Percentiles rank a stretch among this genome's conserved stretches.
These are phyloP conservation scores for Mionectes olivaceus DNA, from an alignment of 2,797 vertebrate species.

Conservation along the genomic window DNA sequence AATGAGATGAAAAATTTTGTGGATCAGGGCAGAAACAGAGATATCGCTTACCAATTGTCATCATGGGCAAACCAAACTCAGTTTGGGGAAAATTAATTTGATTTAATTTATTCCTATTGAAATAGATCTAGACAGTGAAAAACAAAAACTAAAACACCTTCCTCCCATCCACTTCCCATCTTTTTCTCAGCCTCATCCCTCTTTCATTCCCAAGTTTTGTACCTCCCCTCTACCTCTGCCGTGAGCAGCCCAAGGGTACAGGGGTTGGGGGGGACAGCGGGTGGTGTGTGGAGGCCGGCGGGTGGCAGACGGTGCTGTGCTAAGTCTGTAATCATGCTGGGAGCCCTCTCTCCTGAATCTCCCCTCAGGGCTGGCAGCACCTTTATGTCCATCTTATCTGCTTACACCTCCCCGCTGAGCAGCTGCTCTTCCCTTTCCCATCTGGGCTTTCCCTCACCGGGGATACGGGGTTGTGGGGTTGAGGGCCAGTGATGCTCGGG, in stretches of 20 bases:
- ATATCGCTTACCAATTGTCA: neutral
- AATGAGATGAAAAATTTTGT: neutral
- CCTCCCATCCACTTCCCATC: neutral
- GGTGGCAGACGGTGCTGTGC: too few relatives aligned
- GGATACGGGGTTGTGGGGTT: neutral
- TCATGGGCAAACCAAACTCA: neutral
- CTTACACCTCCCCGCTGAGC: too few relatives aligned
- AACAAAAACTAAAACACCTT: neutral
- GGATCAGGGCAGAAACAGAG: neutral
- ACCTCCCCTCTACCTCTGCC: neutral
- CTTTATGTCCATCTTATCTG: accelerated
- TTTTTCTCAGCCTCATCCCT: neutral
- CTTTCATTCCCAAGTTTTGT: neutral
- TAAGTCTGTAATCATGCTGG: neutral
- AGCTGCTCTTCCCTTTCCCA: neutral
- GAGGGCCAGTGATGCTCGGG: too few relatives aligned
- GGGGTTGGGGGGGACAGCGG: neutral
- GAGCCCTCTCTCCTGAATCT: neutral
- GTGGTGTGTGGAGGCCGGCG: too few relatives aligned
- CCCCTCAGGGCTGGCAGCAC: accelerated
- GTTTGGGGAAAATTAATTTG: neutral
- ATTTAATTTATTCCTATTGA: neutral
- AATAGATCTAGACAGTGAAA: neutral
- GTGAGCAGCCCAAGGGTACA: accelerated
- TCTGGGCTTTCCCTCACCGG: accelerated